Evolutionary conservation across 2,113 vertebrate species (phyloP).

Genomic region (Irena cyanogastra): DNA sequence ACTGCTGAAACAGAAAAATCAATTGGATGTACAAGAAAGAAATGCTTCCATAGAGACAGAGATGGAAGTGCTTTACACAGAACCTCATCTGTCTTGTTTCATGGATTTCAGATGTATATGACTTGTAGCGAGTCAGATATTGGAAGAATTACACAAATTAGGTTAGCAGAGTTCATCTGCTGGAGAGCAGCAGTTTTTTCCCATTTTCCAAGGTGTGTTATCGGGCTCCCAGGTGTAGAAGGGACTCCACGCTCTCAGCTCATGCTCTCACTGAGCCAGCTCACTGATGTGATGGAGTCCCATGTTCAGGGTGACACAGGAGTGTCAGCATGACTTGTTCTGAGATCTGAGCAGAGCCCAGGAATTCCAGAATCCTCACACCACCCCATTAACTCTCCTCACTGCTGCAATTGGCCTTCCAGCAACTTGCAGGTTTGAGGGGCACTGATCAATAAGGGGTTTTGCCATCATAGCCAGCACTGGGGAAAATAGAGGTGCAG

Average conservation of each 20-base stretch:
- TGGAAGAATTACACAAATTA: not conserved
- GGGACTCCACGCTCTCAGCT: not conserved
- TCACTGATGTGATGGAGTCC: not conserved
- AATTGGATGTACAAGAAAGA: not conserved
- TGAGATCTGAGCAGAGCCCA: not conserved
- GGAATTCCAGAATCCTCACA: not conserved
- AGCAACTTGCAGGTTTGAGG: not conserved
- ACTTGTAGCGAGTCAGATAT: not conserved
- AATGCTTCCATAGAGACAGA: not conserved
- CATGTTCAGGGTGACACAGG: not conserved
- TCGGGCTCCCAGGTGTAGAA: not conserved
- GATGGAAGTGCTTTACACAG: not conserved
- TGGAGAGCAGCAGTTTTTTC: not conserved
- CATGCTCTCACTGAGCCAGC: not conserved
- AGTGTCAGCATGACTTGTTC: not conserved
- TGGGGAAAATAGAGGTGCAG: not conserved
- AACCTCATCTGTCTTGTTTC: not conserved
- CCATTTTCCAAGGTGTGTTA: not conserved
- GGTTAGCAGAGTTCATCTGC: not conserved
- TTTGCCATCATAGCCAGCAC: not conserved
- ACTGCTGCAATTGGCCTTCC: not conserved
- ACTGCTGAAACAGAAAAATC: not conserved
- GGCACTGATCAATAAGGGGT: too few species aligned
- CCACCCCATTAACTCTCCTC: not conserved
- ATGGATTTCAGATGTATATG: not conserved